phyloP scores from a whole-genome alignment of 2,888 invertebrate genomes.

The Ophion ventricosus region DNA sequence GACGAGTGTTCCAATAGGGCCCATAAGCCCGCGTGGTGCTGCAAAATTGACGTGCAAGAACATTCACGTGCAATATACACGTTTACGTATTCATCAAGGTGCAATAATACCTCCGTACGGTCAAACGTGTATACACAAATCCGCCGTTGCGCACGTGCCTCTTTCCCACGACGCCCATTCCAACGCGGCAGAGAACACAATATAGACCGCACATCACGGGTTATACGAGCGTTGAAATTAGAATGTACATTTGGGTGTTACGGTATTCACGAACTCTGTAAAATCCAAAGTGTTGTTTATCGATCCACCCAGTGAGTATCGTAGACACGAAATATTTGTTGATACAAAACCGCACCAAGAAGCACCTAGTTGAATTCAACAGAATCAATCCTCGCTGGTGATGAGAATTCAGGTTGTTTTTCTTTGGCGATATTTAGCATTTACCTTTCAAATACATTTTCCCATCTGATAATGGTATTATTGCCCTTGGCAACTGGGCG shows the following conservation, averaged over 20 bases:
- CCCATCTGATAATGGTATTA: neutral
- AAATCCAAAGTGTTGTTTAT: neutral
- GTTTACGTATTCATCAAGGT: slow-evolving; percentile 42
- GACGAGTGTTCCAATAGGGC: neutral
- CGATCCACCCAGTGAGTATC: neutral
- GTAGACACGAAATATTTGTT: neutral
- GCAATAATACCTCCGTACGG: slow-evolving; percentile 27
- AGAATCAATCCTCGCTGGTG: neutral
- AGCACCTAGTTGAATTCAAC: neutral
- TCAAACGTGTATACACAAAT: slow-evolving; percentile 20
- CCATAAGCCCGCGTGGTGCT: neutral
- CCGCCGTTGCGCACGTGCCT: slow-evolving; percentile 18
- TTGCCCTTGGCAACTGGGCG: neutral
- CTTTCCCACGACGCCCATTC: slow-evolving; percentile 23
- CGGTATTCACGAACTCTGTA: neutral
- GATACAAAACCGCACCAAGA: neutral
- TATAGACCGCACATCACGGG: neutral
- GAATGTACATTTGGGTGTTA: neutral
- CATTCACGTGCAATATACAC: neutral
- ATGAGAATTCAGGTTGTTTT: neutral
- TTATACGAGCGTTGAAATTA: slow-evolving; percentile 22
- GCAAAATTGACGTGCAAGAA: neutral
- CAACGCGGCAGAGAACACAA: neutral
- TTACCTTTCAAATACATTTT: neutral
- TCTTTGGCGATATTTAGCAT: neutral